These are phyloP conservation scores for Calcarius lapponicus DNA, from an alignment of 2,797 vertebrate genomes.

Conservation along the genomic window DNA sequence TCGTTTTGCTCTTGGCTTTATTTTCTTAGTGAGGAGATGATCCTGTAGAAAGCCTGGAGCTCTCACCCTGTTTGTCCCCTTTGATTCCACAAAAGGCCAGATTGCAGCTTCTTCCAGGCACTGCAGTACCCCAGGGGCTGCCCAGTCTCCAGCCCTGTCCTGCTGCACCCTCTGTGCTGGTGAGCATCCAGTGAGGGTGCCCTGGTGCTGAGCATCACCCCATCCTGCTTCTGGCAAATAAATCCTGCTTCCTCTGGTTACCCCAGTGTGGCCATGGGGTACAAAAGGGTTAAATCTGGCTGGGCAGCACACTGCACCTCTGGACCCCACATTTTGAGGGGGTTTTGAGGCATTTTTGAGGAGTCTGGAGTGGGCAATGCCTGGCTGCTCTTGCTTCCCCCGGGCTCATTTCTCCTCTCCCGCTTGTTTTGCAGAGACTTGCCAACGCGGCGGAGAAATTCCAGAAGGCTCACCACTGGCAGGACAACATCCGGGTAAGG, in stretches of 20 bases:
- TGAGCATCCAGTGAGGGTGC: not conserved
- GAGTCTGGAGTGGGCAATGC: not conserved
- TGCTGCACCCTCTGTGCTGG: not conserved
- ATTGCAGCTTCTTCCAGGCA: not conserved
- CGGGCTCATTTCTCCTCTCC: conserved; percentile 8
- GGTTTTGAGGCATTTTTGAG: not conserved
- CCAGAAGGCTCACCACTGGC: conserved; percentile 93
- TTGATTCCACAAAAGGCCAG: not conserved
- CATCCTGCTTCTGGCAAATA: not conserved
- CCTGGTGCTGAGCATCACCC: not conserved
- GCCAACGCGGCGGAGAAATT: conserved; percentile 91
- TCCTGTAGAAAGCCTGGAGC: not conserved
- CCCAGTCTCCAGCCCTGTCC: not conserved
- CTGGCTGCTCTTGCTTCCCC: not conserved
- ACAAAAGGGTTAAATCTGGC: not conserved
- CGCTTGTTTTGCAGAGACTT: conserved; percentile 82
- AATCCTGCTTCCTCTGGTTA: not conserved
- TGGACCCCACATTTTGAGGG: not conserved
- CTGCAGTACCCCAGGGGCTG: not conserved
- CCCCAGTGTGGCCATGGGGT: rapidly evolving
- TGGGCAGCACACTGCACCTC: not conserved
- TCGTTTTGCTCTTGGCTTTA: not conserved
- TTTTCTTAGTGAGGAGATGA: not conserved
- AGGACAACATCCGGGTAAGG: conserved; percentile 95
- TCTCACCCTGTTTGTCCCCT: not conserved